Evolutionary conservation across 2,113 vertebrate species (phyloP).

Genomic region (Istiophorus platypterus): DNA sequence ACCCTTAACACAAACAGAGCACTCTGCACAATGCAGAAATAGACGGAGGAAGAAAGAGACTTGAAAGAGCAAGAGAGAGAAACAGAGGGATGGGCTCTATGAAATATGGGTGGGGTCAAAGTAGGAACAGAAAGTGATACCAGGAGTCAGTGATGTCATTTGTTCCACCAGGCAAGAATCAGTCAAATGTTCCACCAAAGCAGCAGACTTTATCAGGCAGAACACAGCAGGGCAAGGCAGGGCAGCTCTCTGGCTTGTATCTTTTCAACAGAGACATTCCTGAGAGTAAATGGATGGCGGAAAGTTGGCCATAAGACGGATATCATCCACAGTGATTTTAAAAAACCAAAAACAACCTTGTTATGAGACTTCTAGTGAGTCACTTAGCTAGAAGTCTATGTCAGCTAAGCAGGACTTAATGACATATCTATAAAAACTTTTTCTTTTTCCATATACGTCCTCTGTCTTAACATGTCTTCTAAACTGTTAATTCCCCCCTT

Average conservation of each 20-base stretch:
- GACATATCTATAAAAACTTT: not conserved
- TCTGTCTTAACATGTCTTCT: not conserved
- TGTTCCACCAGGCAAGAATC: slow-evolving; percentile 78
- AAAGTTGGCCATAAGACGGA: slow-evolving; percentile 35
- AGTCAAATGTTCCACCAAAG: slow-evolving; percentile 76
- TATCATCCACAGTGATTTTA: slow-evolving; percentile 32
- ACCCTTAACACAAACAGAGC: slow-evolving; percentile 52
- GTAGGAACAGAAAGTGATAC: slow-evolving; percentile 71
- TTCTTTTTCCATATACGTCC: not conserved
- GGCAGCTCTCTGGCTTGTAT: slow-evolving; percentile 63
- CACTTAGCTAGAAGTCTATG: not conserved
- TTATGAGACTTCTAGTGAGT: not conserved
- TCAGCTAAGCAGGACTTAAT: not conserved
- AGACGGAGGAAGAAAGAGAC: slow-evolving; percentile 29
- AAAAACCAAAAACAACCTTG: slow-evolving; percentile 22
- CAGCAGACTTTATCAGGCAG: slow-evolving; percentile 75
- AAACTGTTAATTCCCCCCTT: not conserved
- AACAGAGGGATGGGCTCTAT: slow-evolving; percentile 27
- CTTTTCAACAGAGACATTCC: slow-evolving; percentile 72
- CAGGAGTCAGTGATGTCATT: slow-evolving; percentile 80
- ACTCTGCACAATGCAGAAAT: slow-evolving; percentile 30
- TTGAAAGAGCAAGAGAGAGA: slow-evolving; percentile 27
- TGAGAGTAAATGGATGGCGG: slow-evolving; percentile 59
- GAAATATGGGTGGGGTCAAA: slow-evolving; percentile 6
- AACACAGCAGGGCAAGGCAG: slow-evolving; percentile 56